Evolutionary conservation across 2,113 vertebrate species (phyloP).

Genomic region (Bothrops jararaca): DNA sequence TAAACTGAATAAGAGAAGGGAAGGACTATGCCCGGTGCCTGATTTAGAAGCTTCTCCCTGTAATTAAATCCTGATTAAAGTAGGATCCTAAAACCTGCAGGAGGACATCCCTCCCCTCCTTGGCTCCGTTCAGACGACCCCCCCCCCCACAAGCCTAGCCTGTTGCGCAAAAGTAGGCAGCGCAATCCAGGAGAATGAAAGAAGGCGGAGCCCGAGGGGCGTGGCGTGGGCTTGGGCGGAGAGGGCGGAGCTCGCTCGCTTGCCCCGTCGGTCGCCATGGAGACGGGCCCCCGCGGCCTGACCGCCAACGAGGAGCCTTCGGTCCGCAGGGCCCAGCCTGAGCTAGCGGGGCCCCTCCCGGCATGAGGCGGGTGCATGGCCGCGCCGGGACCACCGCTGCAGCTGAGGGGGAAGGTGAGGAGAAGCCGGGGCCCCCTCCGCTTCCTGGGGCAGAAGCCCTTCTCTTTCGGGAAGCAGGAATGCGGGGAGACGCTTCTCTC

Average conservation of each 20-base stretch:
- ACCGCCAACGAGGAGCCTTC: not conserved
- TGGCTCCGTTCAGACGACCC: no score
- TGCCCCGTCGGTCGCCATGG: constrained; percentile 10
- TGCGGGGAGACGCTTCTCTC: not conserved
- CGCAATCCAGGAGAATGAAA: not conserved
- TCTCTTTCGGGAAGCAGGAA: not conserved
- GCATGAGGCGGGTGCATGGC: constrained; percentile 22
- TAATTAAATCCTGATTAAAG: no score
- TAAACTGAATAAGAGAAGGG: no score
- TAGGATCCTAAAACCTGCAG: no score
- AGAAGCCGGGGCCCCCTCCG: no score
- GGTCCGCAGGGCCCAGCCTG: constrained; percentile 3
- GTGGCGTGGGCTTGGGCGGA: not conserved
- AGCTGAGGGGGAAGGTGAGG: not conserved
- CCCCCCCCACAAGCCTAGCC: not conserved
- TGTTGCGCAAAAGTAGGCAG: not conserved
- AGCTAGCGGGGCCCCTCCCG: not conserved
- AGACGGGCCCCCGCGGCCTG: constrained; percentile 30
- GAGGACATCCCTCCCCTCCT: not conserved
- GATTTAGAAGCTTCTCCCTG: no score
- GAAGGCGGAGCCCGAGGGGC: not conserved
- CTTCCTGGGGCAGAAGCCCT: not conserved
- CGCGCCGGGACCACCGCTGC: constrained; percentile 1
- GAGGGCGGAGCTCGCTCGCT: not conserved
- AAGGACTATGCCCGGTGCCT: no score